Percentiles rank a stretch among this genome's conserved stretches.
These are phyloP conservation scores for Gastracanthus pulcherrimus DNA, from an alignment of 2,888 invertebrate species.

Conservation along the genomic window DNA sequence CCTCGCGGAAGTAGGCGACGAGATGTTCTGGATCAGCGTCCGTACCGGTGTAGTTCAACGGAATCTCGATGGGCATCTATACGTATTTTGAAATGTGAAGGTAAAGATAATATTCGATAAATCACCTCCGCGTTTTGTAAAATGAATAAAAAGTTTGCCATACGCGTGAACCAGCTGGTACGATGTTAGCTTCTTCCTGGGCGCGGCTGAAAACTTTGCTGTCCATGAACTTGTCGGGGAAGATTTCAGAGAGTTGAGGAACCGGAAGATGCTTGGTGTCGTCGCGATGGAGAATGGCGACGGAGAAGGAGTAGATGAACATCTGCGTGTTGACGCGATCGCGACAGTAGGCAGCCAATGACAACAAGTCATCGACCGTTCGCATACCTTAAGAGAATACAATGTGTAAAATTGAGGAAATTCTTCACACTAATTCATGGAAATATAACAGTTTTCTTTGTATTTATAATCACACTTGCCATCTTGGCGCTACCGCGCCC, in stretches of 20 bases:
- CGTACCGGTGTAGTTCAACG: slow-evolving; percentile 87
- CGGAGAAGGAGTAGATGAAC: slow-evolving; percentile 88
- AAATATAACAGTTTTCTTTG: too few species aligned
- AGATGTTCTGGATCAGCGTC: slow-evolving; percentile 88
- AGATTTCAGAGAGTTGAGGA: slow-evolving; percentile 87
- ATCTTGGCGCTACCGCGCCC: too few species aligned
- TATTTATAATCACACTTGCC: too few species aligned
- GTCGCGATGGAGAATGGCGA: slow-evolving; percentile 85
- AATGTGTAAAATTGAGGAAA: background rate
- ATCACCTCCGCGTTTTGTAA: background rate
- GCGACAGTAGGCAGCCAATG: slow-evolving; percentile 85
- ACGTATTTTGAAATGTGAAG: background rate
- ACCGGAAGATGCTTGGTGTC: slow-evolving; percentile 85
- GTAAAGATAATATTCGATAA: background rate
- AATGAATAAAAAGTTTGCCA: slow-evolving; percentile 60
- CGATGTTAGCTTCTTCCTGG: slow-evolving; percentile 84
- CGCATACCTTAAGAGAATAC: slow-evolving; percentile 80
- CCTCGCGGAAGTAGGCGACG: slow-evolving; percentile 91
- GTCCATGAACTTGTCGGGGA: slow-evolving; percentile 91
- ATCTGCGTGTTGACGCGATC: slow-evolving; percentile 88
- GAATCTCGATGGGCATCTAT: slow-evolving; percentile 84
- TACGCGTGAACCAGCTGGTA: slow-evolving; percentile 82
- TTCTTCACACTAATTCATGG: too few species aligned
- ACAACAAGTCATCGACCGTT: slow-evolving; percentile 84
- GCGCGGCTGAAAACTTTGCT: slow-evolving; percentile 85